Evolutionary conservation across 2,113 vertebrate genomes (phyloP), one percentile per base, ranked within the genome.

Genomic region (Takifugu bimaculatus): DNA sequence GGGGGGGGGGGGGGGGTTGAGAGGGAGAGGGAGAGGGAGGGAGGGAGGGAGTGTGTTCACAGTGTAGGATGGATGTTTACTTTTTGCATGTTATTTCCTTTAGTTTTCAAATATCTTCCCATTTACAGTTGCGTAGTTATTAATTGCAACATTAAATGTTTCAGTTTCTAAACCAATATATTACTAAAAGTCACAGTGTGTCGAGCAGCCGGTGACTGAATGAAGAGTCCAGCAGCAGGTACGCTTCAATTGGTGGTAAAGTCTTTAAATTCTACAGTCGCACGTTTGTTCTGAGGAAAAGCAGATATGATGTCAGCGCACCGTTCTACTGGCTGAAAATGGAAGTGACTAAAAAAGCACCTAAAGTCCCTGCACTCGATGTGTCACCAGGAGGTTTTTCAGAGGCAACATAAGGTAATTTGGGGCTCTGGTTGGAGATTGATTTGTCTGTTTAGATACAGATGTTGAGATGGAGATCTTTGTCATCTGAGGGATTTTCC

Each of bases 401-500:
- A 26, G 55, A 82, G 65, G 61, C 74, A 67, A 72, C 65, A 48
- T 58, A 13, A 48, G 51, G 51, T 79, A 69, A 83, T 85, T 74
- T 80, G 70, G 44, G 43, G 69, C 60, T 47, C 75, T 59, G 60
- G 27, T 20, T 64, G 11, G 54, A 84, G 80, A 83, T 82, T 81
- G 69, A 83, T 81, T 70, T 42, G 55, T 54, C 54, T 77, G 79
- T 90, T 85, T 77, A 79, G 76, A 78, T 84, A 70, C 80, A 84
- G 83, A 80, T 89, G 85, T 85, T 88, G 63, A 70, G 82, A 82
- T 79, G 77, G 78, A 87, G 74, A 66, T 65, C 57, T 84, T 84
- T 85, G 79, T 90, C 80, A 76, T 79, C 60, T 32, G 35, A 75
- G 81, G 87, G 87, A 82, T 88, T 90, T 91, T 86, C 75, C 73